Conservation (phyloP, 2,797 vertebrate genomes). For the Enteromius argenteus region DNA sequence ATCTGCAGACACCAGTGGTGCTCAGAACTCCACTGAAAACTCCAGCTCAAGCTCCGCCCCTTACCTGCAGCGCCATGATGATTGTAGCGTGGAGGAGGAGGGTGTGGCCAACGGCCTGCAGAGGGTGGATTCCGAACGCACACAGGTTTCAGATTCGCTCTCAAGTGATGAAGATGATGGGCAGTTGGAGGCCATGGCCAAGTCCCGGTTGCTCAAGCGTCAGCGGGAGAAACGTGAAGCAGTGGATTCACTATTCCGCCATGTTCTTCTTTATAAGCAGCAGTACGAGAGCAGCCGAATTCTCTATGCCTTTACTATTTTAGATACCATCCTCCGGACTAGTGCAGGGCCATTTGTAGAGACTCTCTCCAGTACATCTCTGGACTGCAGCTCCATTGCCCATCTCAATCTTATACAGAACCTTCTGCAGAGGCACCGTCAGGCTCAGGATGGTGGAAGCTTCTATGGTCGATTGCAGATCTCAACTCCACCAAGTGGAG, state of each 20-base stretch:
- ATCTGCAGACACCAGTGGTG: conserved; percentile 89
- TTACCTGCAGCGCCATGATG: conserved; percentile 73
- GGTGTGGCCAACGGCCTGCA: conserved; percentile 70
- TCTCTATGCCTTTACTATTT: conserved; percentile 88
- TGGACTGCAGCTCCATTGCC: conserved; percentile 92
- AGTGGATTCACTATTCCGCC: conserved; percentile 88
- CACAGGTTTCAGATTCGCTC: conserved; percentile 92
- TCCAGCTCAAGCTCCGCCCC: conserved; percentile 86
- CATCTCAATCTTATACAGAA: conserved; percentile 95
- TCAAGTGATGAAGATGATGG: conserved; percentile 95
- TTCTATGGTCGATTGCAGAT: conserved; percentile 89
- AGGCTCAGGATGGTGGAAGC: conserved; percentile 86
- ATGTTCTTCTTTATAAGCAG: conserved; percentile 89
- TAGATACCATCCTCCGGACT: conserved; percentile 91
- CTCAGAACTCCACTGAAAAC: conserved; percentile 86
- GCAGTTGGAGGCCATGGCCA: conserved; percentile 88
- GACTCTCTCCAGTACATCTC: conserved; percentile 85
- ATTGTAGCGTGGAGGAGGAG: conserved; percentile 71
- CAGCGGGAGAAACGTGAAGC: conserved; percentile 86
- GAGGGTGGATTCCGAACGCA: conserved; percentile 88
- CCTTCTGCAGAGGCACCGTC: conserved; percentile 92
- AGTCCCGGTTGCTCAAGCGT: conserved; percentile 82
- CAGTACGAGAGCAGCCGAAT: conserved; percentile 87
- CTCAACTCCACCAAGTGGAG: conserved; percentile 73
- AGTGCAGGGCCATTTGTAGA: conserved; percentile 88